phyloP scores from a whole-genome alignment of 2,888 invertebrate genomes.

The Spodoptera littoralis region DNA sequence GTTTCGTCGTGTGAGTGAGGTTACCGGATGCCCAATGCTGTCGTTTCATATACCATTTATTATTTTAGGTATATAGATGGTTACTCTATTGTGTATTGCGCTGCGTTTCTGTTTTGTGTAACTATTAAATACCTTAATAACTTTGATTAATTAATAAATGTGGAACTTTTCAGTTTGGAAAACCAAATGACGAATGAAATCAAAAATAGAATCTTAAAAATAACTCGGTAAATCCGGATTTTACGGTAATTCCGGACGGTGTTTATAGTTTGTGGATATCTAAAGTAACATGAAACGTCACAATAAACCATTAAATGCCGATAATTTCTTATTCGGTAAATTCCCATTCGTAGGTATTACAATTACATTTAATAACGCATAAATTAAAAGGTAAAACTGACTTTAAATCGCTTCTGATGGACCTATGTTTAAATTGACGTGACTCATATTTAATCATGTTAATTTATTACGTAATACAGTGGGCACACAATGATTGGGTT shows the following conservation, averaged over 20 bases:
- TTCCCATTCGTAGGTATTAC: constrained; percentile 33
- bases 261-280: not conserved
- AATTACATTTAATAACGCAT: constrained; percentile 8
- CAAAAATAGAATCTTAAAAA: not conserved
- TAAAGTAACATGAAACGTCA: constrained; percentile 22
- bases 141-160: too few species aligned
- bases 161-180: too few species aligned
- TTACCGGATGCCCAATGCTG: too few species aligned
- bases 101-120: too few species aligned
- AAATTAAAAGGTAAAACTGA: constrained; percentile 8
- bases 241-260: constrained; percentile 18
- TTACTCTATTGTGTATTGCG: too few species aligned
- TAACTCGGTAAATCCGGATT: not conserved
- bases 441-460: constrained; percentile 9
- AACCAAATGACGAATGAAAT: too few species aligned
- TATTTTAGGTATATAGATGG: too few species aligned
- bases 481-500: not conserved
- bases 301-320: not conserved
- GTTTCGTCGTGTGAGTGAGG: too few species aligned
- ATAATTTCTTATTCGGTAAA: constrained; percentile 40
- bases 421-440: constrained; percentile 3
- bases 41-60: too few species aligned
- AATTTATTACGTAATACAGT: constrained; percentile 5
- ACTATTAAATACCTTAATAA: too few species aligned
- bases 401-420: constrained; percentile 13